A percentile compares a stretch with the other conserved stretches of the same genome.
These are phyloP conservation scores for Zoroaster sp. DNA, from an alignment of 53 echinoderm and acorn worm genomes.

Conservation along the genomic window DNA sequence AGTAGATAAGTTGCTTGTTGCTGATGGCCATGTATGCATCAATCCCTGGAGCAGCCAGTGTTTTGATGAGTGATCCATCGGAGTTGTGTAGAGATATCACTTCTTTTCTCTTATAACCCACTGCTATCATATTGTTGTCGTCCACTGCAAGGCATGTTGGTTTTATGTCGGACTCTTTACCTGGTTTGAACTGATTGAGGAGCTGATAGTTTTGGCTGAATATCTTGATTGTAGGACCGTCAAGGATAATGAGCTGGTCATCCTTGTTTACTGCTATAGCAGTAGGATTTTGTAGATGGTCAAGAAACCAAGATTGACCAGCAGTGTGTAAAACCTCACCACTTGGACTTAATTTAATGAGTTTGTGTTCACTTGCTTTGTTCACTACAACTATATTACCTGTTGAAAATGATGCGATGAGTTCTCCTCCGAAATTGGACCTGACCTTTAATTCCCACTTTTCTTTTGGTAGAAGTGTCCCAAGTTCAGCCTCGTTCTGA, in stretches of 20 bases:
- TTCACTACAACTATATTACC: neutral
- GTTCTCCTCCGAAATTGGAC: neutral
- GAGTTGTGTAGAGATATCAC: neutral
- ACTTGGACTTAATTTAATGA: neutral
- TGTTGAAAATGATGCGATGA: neutral
- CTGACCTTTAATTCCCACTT: neutral
- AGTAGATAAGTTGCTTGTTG: neutral
- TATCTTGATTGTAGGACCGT: neutral
- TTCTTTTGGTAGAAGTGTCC: neutral
- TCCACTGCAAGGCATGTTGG: slow-evolving; percentile 20
- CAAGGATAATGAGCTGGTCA: neutral
- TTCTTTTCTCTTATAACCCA: neutral
- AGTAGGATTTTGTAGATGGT: neutral
- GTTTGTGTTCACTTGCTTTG: neutral
- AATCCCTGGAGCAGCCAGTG: neutral
- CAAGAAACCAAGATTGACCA: neutral
- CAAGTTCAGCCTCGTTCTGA: neutral
- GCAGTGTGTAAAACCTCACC: neutral
- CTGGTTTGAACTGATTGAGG: slow-evolving; percentile 17
- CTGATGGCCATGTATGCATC: neutral
- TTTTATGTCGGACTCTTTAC: neutral
- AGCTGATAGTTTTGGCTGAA: neutral
- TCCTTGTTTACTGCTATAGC: neutral
- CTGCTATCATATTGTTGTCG: slow-evolving; percentile 25
- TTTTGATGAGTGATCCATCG: neutral